Evolutionary conservation across 2,888 invertebrate genomes (phyloP), one percentile per base, ranked within the genome.

Genomic region (Furcula furcula): DNA sequence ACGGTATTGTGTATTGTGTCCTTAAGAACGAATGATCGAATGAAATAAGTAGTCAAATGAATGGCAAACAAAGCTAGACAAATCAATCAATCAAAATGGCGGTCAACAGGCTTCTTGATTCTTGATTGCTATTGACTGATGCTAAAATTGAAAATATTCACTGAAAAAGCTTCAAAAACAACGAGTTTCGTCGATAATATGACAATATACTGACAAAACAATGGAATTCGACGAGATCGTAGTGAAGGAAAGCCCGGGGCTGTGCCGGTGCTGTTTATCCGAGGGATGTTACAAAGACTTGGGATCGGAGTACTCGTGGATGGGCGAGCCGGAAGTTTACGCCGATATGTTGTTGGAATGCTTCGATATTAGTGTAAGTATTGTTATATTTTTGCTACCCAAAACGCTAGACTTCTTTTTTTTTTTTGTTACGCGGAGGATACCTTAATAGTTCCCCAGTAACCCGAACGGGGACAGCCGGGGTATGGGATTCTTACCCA

Each of bases 281-380:
- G 88, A 88, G 52, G 88, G 88, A 18, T 87, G 87, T 39, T 88
- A 88, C 54, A 88, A 88, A 38, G 87, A 87, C 38, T 51, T 88
- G 34, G 76, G 81, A 0, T 58, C 78, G 0, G 87, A 86, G 37
- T 87, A 88, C 35, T 59, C 59, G 35, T 88, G 88, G 88, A 85
- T 88, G 85, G 80, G 72, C 22, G 86, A 87, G 14, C 80, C 72
- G 1, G 88, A 88, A 58, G 69, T 88, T n/a, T 88, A 88, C 36
- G 87, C 87, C 1, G 87, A 87, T 64, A 87, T 88, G 81, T 53
- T 88, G 4, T 53, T 86, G 4, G 88, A 87, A 67, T 87, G 87
- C 53, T 87, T 87, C 46, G 87, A 86, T 79, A 83, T 87, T 39
- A 76, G 84, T 43, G 87, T 87, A 59, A 82, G 85, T 20, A n/a